Base-by-base conservation (phyloP, 1,140 invertebrate species). In the Plutomurus gul region DNA sequence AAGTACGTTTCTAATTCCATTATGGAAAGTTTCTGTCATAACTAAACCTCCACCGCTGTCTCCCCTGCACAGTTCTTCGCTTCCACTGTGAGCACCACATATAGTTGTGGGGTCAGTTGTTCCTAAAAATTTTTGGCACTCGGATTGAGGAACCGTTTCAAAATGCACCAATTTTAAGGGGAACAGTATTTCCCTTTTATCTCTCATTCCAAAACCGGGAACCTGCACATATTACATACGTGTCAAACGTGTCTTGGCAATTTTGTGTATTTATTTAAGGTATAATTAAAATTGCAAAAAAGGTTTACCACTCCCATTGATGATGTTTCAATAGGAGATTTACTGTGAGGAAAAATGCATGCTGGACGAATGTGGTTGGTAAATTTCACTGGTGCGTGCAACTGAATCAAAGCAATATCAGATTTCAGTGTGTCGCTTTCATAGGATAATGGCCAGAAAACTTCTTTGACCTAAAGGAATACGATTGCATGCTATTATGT, bases 371-470 rank as follows among this genome's bases (percentile, higher is more conserved):
- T 85, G 36, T 85, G 84, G 6, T 85, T 83, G 3, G 82, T 81
- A 77, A 86, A 88, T 8, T 74, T 74, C 0, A 87, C 86, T 4
- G 85, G 85, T 47, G 84, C 65, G 18, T 83, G 83, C 3, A 89
- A 80, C 43, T 86, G 84, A 4, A 89, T 82, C 5, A 89, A 78
- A 18, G 88, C 88, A 27, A 88, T 88, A 79, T 89, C 88, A n/a
- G 78, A 75, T 43, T 70, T 20, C 27, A 70, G 37, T 11, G 33
- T 76, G 1, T n/a, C 2, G 13, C 37, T 22, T 47, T 75, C 39
- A 20, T 51, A 78, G 3, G 60, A 22, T 11, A 27, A 16, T 40
- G 74, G 78, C 20, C 60, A 30, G 27, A 49, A 43, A 16, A 71
- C 37, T 65, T 51, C 25, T 11, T 47, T 49, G 13, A 70, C 33